Percentiles rank a stretch among this genome's conserved stretches.
These are phyloP conservation scores for Calypte anna DNA, from an alignment of 2,113 vertebrate species.

Conservation along the genomic window DNA sequence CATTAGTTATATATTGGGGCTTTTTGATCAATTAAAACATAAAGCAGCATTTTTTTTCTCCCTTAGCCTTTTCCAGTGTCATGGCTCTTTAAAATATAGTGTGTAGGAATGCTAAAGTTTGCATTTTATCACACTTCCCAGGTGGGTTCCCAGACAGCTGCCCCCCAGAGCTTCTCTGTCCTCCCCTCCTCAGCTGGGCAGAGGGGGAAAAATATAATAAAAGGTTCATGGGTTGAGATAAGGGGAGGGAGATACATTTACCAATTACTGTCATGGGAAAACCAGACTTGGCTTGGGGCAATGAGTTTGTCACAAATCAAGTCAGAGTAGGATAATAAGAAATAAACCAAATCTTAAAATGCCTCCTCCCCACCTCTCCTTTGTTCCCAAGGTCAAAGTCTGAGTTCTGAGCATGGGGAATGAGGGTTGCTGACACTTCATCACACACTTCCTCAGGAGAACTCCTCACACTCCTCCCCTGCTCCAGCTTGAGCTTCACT, in stretches of 20 bases:
- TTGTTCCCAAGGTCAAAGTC: neutral
- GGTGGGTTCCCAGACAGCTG: neutral
- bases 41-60: neutral
- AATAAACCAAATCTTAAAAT: neutral
- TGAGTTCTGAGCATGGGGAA: neutral
- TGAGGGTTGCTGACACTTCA: neutral
- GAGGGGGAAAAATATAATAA: neutral
- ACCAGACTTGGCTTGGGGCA: neutral
- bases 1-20: neutral
- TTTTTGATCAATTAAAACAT: neutral
- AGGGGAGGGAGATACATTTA: neutral
- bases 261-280: neutral
- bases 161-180: neutral
- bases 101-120: neutral
- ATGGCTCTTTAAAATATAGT: neutral
- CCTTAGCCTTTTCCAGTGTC: neutral
- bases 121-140: neutral
- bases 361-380: accelerated
- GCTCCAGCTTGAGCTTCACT: too few species aligned
- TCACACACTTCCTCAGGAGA: neutral
- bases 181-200: neutral
- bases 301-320: neutral
- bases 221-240: neutral
- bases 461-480: too few species aligned
- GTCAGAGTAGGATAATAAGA: neutral